Base-by-base conservation (phyloP, 2,888 invertebrate genomes). In the Rhaphigaster nebulosa region DNA sequence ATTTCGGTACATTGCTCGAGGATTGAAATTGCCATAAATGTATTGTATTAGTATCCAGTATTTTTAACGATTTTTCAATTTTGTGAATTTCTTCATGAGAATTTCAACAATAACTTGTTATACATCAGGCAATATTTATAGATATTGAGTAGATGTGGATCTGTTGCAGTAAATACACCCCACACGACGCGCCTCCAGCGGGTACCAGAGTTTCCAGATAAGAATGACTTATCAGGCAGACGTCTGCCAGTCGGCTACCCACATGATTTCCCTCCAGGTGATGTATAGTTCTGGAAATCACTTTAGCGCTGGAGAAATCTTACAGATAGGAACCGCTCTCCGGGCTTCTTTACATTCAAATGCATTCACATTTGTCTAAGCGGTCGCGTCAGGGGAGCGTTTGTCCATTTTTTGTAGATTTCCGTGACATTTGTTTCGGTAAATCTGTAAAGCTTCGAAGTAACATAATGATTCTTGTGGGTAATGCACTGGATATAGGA, bases 141-240 rank as follows among this genome's bases (percentile, higher is more conserved):
- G n/a, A 23, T 54, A 4, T 60, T 4, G 38, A 8, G 38, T 6
- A 38, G 70, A 76, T 76, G 8, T 10, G 34, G 6, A 76, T 38
- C 70, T 38, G 20, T 10, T 18, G 15, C 15, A 90, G 90, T 90
- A 90, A 52, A 87, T 89, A 84, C 91, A 90, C 56, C 70, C 89
- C 70, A 89, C 70, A 70, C 89, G 89, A 89, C 89, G 84, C n/a
- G 41, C 23, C 41, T 80, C 23, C 23, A 41, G 76, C 34, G 76
- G 76, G 26, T 41, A 80, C 84, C 41, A 26, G 23, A n/a, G 84
- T 84, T 76, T 84, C 41, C n/a, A 84, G 84, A 84, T 84, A 84
- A 84, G 84, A 45, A 50, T 18, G 84, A 41, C 84, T 84, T 84
- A 84, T 84, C 84, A n/a, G 84, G n/a, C 45, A 20, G 84, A 84